Evolutionary conservation across 1,140 invertebrate genomes (phyloP).

Genomic region (Drosophila aff.): DNA sequence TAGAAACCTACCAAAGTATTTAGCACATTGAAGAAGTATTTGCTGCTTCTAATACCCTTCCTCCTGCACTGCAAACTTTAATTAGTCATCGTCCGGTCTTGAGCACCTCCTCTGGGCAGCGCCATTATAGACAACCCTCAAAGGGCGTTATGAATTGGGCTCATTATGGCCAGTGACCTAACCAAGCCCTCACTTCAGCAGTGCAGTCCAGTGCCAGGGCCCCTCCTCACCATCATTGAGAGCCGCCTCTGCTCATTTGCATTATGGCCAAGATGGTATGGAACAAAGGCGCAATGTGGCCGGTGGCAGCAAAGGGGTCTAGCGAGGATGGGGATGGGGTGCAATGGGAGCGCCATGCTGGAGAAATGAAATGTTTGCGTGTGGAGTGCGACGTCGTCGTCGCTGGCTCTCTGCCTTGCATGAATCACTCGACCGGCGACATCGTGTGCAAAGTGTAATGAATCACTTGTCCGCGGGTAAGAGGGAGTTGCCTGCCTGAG

Average conservation of each 20-base stretch:
- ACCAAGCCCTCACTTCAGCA: constrained; percentile 13
- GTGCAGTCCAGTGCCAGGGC: constrained; percentile 12
- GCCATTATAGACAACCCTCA: constrained; percentile 11
- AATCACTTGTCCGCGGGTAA: constrained; percentile 49
- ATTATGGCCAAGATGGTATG: constrained; percentile 24
- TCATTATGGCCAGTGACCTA: constrained; percentile 50
- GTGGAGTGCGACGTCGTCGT: constrained; percentile 23
- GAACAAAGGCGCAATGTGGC: constrained; percentile 23
- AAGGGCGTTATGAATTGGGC: constrained; percentile 33
- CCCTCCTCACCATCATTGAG: constrained; percentile 6
- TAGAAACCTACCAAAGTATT: background rate
- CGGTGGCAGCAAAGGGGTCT: background rate
- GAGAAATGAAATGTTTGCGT: constrained; percentile 60
- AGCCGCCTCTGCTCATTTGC: constrained; percentile 28
- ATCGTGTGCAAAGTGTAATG: constrained; percentile 57
- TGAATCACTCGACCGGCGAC: constrained; percentile 67
- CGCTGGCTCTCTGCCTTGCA: constrained; percentile 25
- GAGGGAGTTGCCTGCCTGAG: background rate
- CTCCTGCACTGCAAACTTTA: background rate
- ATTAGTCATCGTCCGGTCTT: constrained; percentile 7
- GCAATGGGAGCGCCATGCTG: constrained; percentile 48
- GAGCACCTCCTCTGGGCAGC: constrained; percentile 4
- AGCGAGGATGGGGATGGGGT: constrained; percentile 15
- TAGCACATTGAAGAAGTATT: background rate
- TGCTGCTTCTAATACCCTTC: too few relatives aligned